These are phyloP conservation scores for Drosophila austrosaltans DNA, from an alignment of 2,888 invertebrate species.

Conservation along the genomic window DNA sequence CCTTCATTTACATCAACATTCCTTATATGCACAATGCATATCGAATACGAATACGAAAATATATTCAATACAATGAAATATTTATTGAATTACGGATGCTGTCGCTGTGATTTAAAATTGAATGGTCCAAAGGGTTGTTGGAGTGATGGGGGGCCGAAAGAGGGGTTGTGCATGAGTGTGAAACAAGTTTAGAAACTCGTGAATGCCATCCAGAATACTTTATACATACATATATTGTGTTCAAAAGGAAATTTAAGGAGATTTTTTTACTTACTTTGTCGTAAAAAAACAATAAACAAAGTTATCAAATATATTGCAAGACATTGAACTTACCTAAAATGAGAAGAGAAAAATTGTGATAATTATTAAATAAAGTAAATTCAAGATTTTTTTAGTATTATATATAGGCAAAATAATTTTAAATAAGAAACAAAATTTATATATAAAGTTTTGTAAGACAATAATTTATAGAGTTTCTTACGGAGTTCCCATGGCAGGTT, in stretches of 20 bases:
- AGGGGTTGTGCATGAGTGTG: not conserved
- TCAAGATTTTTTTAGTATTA: not conserved
- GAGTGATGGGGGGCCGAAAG: not conserved
- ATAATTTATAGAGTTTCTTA: too few relatives aligned
- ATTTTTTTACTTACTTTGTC: conserved; percentile 8
- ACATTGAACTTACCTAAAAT: conserved; percentile 58
- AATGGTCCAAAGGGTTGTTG: conserved; percentile 1
- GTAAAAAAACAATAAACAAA: not conserved
- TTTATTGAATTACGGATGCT: conserved; percentile 74
- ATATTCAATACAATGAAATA: conserved; percentile 55
- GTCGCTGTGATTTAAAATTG: conserved; percentile 61
- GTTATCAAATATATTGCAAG: not conserved
- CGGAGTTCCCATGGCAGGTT: too few relatives aligned
- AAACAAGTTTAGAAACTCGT: conserved; percentile 8
- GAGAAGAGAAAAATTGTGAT: conserved; percentile 3
- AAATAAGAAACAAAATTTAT: too few relatives aligned
- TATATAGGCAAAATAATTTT: too few relatives aligned
- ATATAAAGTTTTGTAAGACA: too few relatives aligned
- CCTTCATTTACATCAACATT: not conserved
- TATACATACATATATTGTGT: not conserved
- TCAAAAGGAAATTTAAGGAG: not conserved
- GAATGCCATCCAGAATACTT: not conserved
- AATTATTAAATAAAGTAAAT: conserved; percentile 5
- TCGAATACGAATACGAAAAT: conserved; percentile 26
- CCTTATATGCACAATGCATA: conserved; percentile 38